These are phyloP conservation scores for Ophraella communa DNA, from an alignment of 2,888 invertebrate species.

Conservation along the genomic window DNA sequence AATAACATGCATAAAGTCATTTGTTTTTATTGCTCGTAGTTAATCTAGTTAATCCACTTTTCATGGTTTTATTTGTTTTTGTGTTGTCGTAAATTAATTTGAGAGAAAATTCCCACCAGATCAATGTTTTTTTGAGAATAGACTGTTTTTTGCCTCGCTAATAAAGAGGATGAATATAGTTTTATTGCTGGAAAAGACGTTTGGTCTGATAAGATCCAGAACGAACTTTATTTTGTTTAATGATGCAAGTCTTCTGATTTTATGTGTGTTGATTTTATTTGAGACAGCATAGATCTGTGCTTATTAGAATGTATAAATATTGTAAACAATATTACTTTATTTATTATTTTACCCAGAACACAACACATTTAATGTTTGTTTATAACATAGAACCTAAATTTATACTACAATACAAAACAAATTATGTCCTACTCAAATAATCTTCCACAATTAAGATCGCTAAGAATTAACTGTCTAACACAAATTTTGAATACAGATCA, in stretches of 20 bases:
- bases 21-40: constrained; percentile 13
- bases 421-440: no score
- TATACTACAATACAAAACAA: no score
- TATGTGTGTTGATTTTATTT: no score
- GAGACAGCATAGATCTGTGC: no score
- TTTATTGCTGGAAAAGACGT: constrained; percentile 5
- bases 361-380: no score
- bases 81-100: constrained; percentile 7
- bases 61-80: constrained; percentile 10
- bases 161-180: constrained; percentile 9
- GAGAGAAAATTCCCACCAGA: background rate
- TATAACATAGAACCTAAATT: no score
- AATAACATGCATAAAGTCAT: constrained; percentile 9
- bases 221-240: constrained; percentile 2
- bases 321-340: no score
- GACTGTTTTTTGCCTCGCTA: background rate
- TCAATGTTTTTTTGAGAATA: constrained; percentile 9
- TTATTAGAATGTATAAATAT: no score
- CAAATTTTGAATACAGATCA: no score
- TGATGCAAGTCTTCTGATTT: background rate
- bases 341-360: no score
- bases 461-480: no score
- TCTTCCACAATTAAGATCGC: no score
- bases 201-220: background rate
- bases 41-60: constrained; percentile 17